Evolutionary conservation across 2,113 vertebrate genomes (phyloP), one percentile per base, ranked within the genome.

Genomic region (Vanacampus margaritifer): DNA sequence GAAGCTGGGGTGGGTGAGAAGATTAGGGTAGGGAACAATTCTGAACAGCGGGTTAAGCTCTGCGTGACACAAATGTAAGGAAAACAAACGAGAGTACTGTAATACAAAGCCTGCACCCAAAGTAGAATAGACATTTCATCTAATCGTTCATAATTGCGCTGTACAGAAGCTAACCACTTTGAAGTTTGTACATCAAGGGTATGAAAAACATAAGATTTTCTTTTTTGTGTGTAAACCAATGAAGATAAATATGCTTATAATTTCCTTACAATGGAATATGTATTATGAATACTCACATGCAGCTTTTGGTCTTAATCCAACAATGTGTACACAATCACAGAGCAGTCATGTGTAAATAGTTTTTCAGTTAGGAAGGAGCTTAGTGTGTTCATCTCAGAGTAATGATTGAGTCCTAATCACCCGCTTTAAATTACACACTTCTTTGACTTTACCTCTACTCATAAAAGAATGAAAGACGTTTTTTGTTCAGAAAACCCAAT

Each of bases 401-500:
- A 39, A 37, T 73, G 54, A 62, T 13, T 75, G 58, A 57, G 21
- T 72, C 71, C 57, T 37, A 82, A 74, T 66, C 71, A 75, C 37
- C 63, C 19, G 43, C 70, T 23, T 32, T 12, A 67, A 62, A 73
- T 78, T 81, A 62, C 50, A 64, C 37, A 37, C 21, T 21, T 57
- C 64, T 58, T 21, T 84, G 82, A 84, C 68, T 70, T 71, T 63
- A 72, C 60, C 32, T 68, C 65, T 28, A 32, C 23, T 54, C 67
- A n/a, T 45, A 64, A 65, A 26, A 16, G 23, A 46, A 78, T 82
- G 74, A 88, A 84, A 75, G 71, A 35, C 26, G 53, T 65, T 61
- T n/a, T 67, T 82, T 84, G 80, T 83, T 86, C 17, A 28, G 17
- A 67, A 76, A 76, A 61, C 35, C 13, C 50, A 21, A n/a, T 45